Evolutionary conservation across 2,797 vertebrate species (phyloP), one percentile per base, ranked within the genome.

Genomic region (Scolopax bukidnonensis): DNA sequence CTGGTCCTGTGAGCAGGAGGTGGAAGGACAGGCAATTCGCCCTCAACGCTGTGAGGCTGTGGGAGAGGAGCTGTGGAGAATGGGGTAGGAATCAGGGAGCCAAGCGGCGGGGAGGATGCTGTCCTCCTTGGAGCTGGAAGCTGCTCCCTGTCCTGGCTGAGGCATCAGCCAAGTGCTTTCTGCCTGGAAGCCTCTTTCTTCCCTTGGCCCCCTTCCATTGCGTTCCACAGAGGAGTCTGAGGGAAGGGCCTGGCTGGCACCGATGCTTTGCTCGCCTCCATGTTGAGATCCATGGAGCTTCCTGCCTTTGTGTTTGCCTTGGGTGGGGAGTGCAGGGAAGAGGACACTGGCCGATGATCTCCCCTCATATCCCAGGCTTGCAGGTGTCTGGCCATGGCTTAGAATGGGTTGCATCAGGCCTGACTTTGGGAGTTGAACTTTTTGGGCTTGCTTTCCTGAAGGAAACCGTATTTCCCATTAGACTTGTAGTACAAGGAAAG

Each of bases 131-230:
- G 69, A 61, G 69, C 80, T 93, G 87, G 68, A 63, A 80, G 53
- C 87, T 91, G 64, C 71, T 91, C 75, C 59, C 48, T 85, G 89
- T 36, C 87, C 78, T 64, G 82, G 45, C 84, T 67, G 60, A 85
- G 79, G 56, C 10, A 0, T 18, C 70, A 87, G 84, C 76, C 82
- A 88, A 84, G 32, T 23, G 73, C 64, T 83, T 57, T 93, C 78
- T 92, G 63, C 69, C 53, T 95, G 76, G 53, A 87, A 87, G 23
- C 54, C 25, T 81, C 41, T 51, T 32, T 80, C 53, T n/a, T 70
- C 32, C 16, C 61, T 84, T 96, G 93, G 82, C 90, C 50, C 78
- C 50, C 36, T 78, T 94, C 85, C 89, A 75, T 20, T 53, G 45
- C 68, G 89, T 87, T 77, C 84, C 69, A 27, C 36, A 40, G 51